Conservation (phyloP, 2,888 invertebrate genomes). For the Octonoba sinensis region DNA sequence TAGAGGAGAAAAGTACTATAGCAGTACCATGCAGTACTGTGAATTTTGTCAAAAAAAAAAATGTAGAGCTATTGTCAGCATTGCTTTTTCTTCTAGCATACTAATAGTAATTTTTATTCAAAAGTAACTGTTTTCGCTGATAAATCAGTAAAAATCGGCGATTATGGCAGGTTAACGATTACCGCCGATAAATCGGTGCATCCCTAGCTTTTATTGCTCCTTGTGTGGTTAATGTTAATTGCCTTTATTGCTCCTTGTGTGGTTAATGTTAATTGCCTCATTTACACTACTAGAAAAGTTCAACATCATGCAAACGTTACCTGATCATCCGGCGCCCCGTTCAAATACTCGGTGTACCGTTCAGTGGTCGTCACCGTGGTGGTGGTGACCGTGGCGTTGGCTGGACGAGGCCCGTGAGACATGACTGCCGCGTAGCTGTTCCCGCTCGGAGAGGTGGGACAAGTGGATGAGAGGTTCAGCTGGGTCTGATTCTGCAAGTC, state of each 20-base stretch:
- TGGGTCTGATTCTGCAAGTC: conserved; percentile 89
- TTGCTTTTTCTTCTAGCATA: no score
- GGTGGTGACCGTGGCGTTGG: conserved; percentile 47
- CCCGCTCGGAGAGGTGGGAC: conserved; percentile 35
- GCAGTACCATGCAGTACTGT: no score
- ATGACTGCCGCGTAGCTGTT: conserved; percentile 59
- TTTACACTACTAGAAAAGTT: not conserved
- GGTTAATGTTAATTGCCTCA: not conserved
- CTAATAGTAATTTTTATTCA: no score
- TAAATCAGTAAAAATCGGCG: no score
- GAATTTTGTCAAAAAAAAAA: no score
- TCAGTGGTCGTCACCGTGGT: conserved; percentile 42
- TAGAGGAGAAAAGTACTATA: no score
- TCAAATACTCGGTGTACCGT: conserved; percentile 49
- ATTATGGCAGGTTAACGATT: no score
- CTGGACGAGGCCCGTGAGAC: conserved; percentile 28
- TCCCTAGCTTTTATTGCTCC: no score
- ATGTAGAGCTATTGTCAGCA: no score
- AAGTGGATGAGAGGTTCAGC: conserved; percentile 45
- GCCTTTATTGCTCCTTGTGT: no score
- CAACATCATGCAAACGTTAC: conserved; percentile 20
- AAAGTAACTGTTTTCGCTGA: no score
- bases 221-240: not conserved
- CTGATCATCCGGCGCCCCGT: conserved; percentile 51
- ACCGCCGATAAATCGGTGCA: no score